Evolutionary conservation across 2,797 vertebrate genomes (phyloP).

Genomic region (Neosalanx taihuensis): DNA sequence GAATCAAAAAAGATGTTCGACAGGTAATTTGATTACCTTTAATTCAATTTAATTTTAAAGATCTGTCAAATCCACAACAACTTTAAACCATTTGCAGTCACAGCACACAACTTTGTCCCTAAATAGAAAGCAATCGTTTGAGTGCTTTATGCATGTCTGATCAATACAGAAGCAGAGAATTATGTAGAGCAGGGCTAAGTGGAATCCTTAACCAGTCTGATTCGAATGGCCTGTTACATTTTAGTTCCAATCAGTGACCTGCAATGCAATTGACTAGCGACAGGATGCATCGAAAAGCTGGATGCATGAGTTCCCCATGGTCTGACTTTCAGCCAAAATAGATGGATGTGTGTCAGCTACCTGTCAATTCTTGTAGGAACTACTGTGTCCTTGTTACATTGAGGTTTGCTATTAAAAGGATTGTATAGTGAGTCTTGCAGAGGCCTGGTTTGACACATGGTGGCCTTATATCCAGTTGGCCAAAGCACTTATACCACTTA

Average conservation of each 20-base stretch:
- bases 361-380: no score
- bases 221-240: neutral
- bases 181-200: neutral
- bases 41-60: neutral
- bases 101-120: neutral
- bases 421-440: no score
- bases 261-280: neutral
- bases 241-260: neutral
- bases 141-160: neutral
- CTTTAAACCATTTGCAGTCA: neutral
- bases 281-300: neutral
- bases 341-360: no score
- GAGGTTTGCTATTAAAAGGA: no score
- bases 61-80: neutral
- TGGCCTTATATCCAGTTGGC: no score
- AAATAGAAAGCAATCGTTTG: constrained; percentile 14
- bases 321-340: neutral
- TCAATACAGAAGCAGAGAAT: constrained; percentile 2
- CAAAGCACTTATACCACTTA: no score
- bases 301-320: neutral
- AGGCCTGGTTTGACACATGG: no score
- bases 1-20: neutral
- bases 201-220: neutral
- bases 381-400: no score
- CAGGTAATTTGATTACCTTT: neutral